Base-by-base conservation (phyloP, 2,113 vertebrate species). In the Brachypteracias leptosomus region DNA sequence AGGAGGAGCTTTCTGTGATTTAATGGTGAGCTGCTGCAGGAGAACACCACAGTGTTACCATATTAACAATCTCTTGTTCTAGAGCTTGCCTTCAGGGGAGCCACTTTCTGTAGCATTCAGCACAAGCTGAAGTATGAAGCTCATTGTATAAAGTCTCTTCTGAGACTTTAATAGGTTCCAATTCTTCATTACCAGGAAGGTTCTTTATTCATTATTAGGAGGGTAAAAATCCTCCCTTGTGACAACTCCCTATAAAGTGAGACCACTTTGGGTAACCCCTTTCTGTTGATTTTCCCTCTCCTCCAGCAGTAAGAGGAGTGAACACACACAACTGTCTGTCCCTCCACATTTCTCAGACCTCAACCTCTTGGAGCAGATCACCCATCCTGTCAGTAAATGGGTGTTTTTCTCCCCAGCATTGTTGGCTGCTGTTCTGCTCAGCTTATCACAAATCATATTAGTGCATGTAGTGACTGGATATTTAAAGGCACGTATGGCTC, bases 41-140 rank as follows among this genome's bases (percentile, higher is more conserved):
- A 1, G 9, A 14, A 6, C 1, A 9, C 20, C 61, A 2, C 35
- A 2, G 55, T 10, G n/a, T n/a, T n/a, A n/a, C n/a, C 19, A 0
- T 16, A 1, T 29, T 55, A 31, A 49, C 33, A 12, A 44, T 15
- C n/a, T 54, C 35, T 35, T 10, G 18, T 3, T 40, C 65, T 17
- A 12, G 59, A 52, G 65, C 36, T 47, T 2, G 0, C 13, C 22
- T 51, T 58, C 26, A 18, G 4, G 0, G 20, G 35, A 87, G 49
- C 57, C 49, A 0, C 44, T 11, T 65, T 51, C 25, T 33, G 18
- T 21, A 0, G 0, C 16, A 11, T 55, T 70, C 73, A 51, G 70
- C 44, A 89, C 63, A 13, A 58, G 44, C 0, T 70, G 28, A 77
- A 54, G 3, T n/a, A n/a, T n/a, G n/a, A n/a, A n/a, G n/a, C n/a